Evolutionary conservation across 2,888 invertebrate genomes (phyloP).

Genomic region (Lamproptera curius): DNA sequence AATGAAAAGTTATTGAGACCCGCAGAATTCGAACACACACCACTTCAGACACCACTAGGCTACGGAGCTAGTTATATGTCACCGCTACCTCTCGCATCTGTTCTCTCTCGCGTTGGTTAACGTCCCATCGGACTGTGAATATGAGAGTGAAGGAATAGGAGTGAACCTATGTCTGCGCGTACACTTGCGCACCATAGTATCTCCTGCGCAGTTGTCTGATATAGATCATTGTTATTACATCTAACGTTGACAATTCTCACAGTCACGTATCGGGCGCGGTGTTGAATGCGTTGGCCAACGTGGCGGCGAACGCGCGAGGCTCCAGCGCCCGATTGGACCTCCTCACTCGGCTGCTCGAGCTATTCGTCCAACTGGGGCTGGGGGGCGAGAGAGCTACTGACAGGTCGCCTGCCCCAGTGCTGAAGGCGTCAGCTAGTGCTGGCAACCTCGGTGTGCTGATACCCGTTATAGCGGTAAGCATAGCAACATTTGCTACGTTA

Average conservation of each 20-base stretch:
- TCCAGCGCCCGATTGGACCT: slow-evolving; percentile 91
- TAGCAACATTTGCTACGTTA: too few species aligned
- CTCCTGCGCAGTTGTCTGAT: too few species aligned
- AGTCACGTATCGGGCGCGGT: slow-evolving; percentile 96
- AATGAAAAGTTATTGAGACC: background rate
- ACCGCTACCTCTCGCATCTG: too few species aligned
- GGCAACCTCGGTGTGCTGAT: slow-evolving; percentile 98
- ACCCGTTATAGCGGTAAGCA: slow-evolving; percentile 94
- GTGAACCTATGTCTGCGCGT: too few species aligned
- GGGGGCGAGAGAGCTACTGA: slow-evolving; percentile 98
- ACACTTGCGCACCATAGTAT: too few species aligned
- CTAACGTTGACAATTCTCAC: slow-evolving; percentile 1
- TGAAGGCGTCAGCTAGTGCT: slow-evolving; percentile 95
- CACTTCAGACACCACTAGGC: too few species aligned
- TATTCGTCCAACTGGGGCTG: slow-evolving; percentile 98
- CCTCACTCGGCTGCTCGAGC: slow-evolving; percentile 91
- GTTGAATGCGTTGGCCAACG: slow-evolving; percentile 96
- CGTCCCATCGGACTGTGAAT: too few species aligned
- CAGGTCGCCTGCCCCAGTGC: slow-evolving; percentile 84
- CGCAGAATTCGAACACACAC: background rate
- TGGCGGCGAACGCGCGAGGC: slow-evolving; percentile 95
- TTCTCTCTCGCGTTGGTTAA: too few species aligned
- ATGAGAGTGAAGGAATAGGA: too few species aligned
- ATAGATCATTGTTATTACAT: too few species aligned
- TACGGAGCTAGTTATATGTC: too few species aligned